Evolutionary conservation across 2,888 invertebrate species (phyloP).

Genomic region (Lagria hirta): DNA sequence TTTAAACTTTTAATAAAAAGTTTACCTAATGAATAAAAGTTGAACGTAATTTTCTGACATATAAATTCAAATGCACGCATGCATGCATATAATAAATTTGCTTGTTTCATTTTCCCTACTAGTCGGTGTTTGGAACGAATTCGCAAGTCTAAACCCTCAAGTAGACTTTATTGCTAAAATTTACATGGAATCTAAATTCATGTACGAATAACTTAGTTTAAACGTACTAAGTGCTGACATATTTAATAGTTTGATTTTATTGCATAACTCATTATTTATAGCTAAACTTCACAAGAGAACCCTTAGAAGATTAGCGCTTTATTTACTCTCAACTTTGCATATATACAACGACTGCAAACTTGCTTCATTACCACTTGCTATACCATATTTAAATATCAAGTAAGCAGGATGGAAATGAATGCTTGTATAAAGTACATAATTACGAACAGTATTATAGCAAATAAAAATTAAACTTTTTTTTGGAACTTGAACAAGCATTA

Average conservation of each 20-base stretch:
- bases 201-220: conserved; percentile 45
- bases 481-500: too few species aligned
- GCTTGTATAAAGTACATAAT: too few species aligned
- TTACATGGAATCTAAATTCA: conserved; percentile 47
- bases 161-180: conserved; percentile 44
- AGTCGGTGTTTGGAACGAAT: conserved; percentile 40
- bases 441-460: too few species aligned
- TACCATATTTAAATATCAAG: too few species aligned
- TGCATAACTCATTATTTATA: conserved; percentile 36
- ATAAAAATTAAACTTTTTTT: too few species aligned
- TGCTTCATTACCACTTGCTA: conserved; percentile 9
- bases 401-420: too few species aligned
- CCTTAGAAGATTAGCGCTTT: conserved; percentile 13
- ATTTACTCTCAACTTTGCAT: conserved; percentile 10
- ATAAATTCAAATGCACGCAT: conserved; percentile 39
- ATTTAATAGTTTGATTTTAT: conserved; percentile 45
- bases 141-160: conserved; percentile 33
- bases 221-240: conserved; percentile 40
- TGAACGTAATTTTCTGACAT: conserved; percentile 35
- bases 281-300: conserved; percentile 14
- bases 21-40: too few species aligned
- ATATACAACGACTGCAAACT: conserved; percentile 10
- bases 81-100: conserved; percentile 44
- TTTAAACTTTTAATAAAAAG: too few species aligned
- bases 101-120: conserved; percentile 42